Conservation (phyloP, 2,888 invertebrate genomes). For the Leptura quadrifasciata region DNA sequence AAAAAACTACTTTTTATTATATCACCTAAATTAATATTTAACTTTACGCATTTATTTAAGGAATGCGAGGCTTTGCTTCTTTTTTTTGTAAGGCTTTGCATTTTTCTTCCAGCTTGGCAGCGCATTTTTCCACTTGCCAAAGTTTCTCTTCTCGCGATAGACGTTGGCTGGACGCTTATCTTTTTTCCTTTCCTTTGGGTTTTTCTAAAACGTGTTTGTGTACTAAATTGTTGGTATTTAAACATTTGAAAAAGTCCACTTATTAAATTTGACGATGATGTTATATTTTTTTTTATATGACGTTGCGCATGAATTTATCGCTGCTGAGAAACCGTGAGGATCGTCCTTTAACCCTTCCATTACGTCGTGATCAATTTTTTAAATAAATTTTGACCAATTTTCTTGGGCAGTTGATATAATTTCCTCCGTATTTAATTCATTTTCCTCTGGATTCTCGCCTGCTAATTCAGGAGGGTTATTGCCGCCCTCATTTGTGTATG, state of each 20-base stretch:
- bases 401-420: slow-evolving; percentile 26
- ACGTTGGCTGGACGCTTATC: slow-evolving; percentile 35
- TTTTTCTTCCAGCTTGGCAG: slow-evolving; percentile 32
- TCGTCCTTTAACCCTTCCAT: slow-evolving; percentile 33
- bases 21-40: slow-evolving; percentile 33
- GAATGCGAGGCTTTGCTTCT: slow-evolving; percentile 34
- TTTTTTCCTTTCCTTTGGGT: slow-evolving; percentile 33
- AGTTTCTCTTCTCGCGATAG: slow-evolving; percentile 37
- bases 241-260: slow-evolving; percentile 28
- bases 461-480: slow-evolving; percentile 18
- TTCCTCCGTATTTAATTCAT: not conserved
- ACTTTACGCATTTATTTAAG: slow-evolving; percentile 17
- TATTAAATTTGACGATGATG: slow-evolving; percentile 25
- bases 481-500: not conserved
- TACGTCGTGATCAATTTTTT: slow-evolving; percentile 12
- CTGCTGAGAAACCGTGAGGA: slow-evolving; percentile 32
- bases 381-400: slow-evolving; percentile 33
- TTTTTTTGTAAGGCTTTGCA: slow-evolving; percentile 15
- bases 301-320: slow-evolving; percentile 22
- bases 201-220: slow-evolving; percentile 22
- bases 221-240: slow-evolving; percentile 20
- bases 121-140: slow-evolving; percentile 25
- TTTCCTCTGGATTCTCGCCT: not conserved
- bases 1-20: slow-evolving; percentile 35
- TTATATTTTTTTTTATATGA: slow-evolving; percentile 32